Base-by-base conservation (phyloP, 2,797 vertebrate genomes). In the Dendrocincla fuliginosa region DNA sequence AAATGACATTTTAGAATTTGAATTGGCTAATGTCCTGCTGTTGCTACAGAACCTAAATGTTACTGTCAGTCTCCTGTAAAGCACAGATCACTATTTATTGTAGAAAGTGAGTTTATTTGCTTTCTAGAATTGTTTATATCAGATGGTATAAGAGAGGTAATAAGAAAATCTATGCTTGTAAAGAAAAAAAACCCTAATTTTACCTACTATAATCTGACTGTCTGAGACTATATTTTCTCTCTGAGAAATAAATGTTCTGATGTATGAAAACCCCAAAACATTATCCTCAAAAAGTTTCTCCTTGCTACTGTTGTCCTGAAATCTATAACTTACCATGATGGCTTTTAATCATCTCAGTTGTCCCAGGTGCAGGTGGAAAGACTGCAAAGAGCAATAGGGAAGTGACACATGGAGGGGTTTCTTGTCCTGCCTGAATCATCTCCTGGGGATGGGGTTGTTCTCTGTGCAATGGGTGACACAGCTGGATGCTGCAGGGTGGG, bases 81-180 rank as follows among this genome's bases (percentile, higher is more conserved):
- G 98, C 98, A 98, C 98, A 98, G 92, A 98, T 98, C 94, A 97
- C 97, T 99, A 99, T 99, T 99, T 99, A 99, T 99, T 99, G 98
- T 98, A 98, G 96, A 98, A 98, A 98, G 98, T 98, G 97, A 98
- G 96, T 98, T 98, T 98, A 98, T 98, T 98, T 98, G 97, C 98
- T 98, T 98, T 98, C 98, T 97, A 97, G 98, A 98, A 96, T 96
- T 98, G 98, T 99, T 99, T 98, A 98, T 99, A 98, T 98, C 97
- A 98, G 97, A 98, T 98, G 98, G 98, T 98, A 98, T 98, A 98
- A 98, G 98, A 98, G 98, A 98, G 98, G 97, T 97, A 97, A 98
- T 97, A 98, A 97, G 97, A 98, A 97, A 98, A 98, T 98, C 98
- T 99, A 99, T 98, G 98, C 99, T 99, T 99, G 98, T 99, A 99